Evolutionary conservation across 53 echinoderm and acorn worm genomes (phyloP).

Genomic region (Stichopus horrens): DNA sequence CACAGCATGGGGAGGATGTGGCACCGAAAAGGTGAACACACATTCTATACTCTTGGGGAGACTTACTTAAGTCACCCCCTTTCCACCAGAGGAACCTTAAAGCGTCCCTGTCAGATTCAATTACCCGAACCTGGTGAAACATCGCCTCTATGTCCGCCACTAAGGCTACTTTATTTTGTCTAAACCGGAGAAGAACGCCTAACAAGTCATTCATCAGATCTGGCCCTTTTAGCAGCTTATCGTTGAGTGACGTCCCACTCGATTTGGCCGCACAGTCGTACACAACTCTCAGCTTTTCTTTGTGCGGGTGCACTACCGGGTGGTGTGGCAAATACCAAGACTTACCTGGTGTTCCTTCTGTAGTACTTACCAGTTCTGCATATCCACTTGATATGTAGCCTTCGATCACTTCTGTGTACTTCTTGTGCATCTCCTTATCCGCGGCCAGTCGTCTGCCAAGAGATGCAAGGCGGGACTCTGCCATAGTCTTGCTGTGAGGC

Average conservation of each 20-base stretch:
- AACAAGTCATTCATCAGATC: constrained; percentile 53
- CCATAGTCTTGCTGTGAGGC: constrained; percentile 48
- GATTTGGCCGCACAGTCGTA: constrained; percentile 48
- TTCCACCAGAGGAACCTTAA: constrained; percentile 49
- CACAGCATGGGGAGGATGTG: constrained; percentile 47
- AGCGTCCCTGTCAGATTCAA: constrained; percentile 25
- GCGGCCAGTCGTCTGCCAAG: constrained; percentile 42
- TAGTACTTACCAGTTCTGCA: constrained; percentile 32
- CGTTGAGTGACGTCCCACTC: constrained; percentile 42
- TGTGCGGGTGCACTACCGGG: constrained; percentile 50
- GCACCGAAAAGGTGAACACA: constrained; percentile 44
- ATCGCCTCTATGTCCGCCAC: constrained; percentile 42
- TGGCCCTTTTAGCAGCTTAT: constrained; percentile 41
- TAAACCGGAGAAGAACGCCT: constrained; percentile 42
- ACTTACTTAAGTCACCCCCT: constrained; percentile 26
- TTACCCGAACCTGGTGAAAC: constrained; percentile 47
- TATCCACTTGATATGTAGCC: constrained; percentile 45
- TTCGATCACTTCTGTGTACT: constrained; percentile 49
- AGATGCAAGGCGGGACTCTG: constrained; percentile 37
- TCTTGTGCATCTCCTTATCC: constrained; percentile 36
- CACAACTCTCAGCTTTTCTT: constrained; percentile 35
- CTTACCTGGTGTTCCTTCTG: constrained; percentile 29
- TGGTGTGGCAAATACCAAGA: constrained; percentile 50
- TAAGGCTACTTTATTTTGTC: constrained; percentile 38
- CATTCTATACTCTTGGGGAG: constrained; percentile 48